Base-by-base conservation (phyloP, 1,140 invertebrate species). In the Camponotus floridanus region DNA sequence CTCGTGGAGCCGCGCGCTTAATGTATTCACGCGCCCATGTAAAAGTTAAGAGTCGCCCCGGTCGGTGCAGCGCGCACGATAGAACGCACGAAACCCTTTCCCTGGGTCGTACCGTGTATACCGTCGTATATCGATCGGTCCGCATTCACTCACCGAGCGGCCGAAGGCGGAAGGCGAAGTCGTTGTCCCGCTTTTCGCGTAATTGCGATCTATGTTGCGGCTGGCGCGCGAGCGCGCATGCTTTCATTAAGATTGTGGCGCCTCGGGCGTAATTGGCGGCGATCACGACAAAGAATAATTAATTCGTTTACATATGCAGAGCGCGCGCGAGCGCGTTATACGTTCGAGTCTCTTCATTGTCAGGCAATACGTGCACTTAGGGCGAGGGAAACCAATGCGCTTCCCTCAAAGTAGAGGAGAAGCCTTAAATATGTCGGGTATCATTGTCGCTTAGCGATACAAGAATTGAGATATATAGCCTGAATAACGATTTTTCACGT, bases 1-100 rank as follows among this genome's bases (percentile, higher is more conserved):
- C 91, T 90, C 88, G 87, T 86, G 64, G 83, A 79, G 85, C 83
- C 85, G 91, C 86, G 85, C 85, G 90, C 88, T 91, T 91, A 92
- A 92, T 92, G 90, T 92, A 91, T 92, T 92, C 92, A 90, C 88
- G 86, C 89, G 84, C 83, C 76, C 91, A 87, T 92, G 91, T 92
- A 88, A 92, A 92, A 92, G 90, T 93, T 92, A 93, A 92, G 91
- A 89, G 88, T 87, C 76, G 86, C 71, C 73, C 62, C 45, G 88
- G 90, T 62, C 45, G 88, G 90, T 62, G 79, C 15, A 5, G 48
- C 13, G 48, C 15, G 13, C 48, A 80, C 89, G 89, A 92, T 90
- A 92, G 90, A 91, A 73, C 83, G 86, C 88, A 92, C 88, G 91
- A 89, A 89, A 91, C 71, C 76, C 71, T 84, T 86, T 81, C 59